Evolutionary conservation across 2,113 vertebrate species (phyloP).

Genomic region (Hemibates koningsi): DNA sequence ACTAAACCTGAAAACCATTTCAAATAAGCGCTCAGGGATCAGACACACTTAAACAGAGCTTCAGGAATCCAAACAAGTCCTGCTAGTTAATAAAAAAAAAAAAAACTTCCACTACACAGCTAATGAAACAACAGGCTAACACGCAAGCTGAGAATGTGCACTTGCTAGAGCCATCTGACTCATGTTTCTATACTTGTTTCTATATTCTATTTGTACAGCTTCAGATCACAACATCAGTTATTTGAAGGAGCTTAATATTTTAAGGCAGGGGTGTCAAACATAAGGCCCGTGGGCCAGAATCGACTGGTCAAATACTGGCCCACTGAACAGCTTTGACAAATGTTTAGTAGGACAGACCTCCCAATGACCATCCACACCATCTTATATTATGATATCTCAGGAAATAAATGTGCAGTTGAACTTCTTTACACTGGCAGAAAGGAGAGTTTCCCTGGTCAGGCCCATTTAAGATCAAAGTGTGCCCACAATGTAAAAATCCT

Average conservation of each 20-base stretch:
- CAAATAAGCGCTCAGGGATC: background rate
- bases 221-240: background rate
- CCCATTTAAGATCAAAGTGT: background rate
- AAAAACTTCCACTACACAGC: background rate
- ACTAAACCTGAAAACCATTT: conserved; percentile 1
- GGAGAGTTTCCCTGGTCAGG: background rate
- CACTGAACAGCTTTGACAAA: background rate
- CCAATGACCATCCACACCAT: background rate
- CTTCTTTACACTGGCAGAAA: background rate
- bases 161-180: rapidly evolving
- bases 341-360: background rate
- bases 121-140: background rate
- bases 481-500: background rate
- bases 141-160: background rate
- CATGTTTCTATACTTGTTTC: background rate
- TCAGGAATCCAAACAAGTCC: background rate
- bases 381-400: background rate
- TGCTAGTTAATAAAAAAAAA: background rate
- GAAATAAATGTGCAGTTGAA: background rate
- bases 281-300: background rate
- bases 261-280: background rate
- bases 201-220: background rate
- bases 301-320: background rate
- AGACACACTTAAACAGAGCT: background rate
- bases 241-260: background rate